Percentiles rank a stretch among this genome's conserved stretches.
phyloP scores from a whole-genome alignment of 2,113 vertebrate species.

The Otocyon megalotis region DNA sequence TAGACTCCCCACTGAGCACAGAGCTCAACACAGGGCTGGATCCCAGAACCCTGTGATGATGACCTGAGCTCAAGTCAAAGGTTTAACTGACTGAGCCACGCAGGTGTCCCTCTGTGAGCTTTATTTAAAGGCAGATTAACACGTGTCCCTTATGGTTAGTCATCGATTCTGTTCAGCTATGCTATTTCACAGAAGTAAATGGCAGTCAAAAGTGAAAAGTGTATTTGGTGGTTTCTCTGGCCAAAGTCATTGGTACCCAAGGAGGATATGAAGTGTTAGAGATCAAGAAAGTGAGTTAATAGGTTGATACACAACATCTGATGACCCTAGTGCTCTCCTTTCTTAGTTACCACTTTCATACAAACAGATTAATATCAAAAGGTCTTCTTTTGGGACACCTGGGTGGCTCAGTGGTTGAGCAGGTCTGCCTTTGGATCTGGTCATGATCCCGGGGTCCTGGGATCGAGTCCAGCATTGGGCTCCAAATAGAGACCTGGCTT shows the following conservation, averaged over 20 bases:
- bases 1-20: neutral
- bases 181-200: neutral
- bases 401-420: no score
- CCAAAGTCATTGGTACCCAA: neutral
- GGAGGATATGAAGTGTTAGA: neutral
- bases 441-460: no score
- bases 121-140: neutral
- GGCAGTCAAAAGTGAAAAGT: fast-evolving
- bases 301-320: neutral
- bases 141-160: neutral
- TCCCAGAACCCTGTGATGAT: neutral
- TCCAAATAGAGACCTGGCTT: no score
- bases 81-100: neutral
- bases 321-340: fast-evolving
- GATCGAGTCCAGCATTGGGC: no score
- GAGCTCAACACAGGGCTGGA: neutral
- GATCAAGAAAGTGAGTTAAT: fast-evolving
- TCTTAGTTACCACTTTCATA: neutral
- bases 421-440: no score
- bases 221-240: neutral
- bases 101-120: neutral
- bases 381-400: neutral
- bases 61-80: neutral
- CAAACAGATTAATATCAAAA: neutral
- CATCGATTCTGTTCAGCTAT: neutral